Base-by-base conservation (phyloP, 2,113 vertebrate genomes). In the Ptyas mucosa region DNA sequence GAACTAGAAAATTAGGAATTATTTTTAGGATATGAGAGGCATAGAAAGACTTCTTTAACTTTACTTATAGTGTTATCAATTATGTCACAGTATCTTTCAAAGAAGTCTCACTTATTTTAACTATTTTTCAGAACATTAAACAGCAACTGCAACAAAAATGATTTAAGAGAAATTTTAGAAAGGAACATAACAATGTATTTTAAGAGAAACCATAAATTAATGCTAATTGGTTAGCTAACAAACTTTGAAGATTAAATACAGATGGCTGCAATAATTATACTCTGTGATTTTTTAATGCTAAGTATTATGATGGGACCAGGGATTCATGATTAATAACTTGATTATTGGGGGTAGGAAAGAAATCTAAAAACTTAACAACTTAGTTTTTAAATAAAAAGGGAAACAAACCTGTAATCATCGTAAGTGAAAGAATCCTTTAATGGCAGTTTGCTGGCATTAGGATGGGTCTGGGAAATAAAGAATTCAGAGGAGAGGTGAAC, bases 341-440 rank as follows among this genome's bases (percentile, higher is more conserved):
- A 92, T 92, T 85, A 58, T 93, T 93, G 85, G 51, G 46, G 24
- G 23, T 34, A 69, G n/a, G 46, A 18, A 93, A 20, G 91, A 39
- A 75, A 52, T 81, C 61, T 89, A 87, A 93, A 88, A 69, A 81
- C 4, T 91, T 88, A 91, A 55, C 3, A 57, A 58, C 87, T 81
- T 88, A 93, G n/a, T 91, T 12, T 51, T 93, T 81, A 91, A 23
- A 24, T 54, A 87, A 57, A 23, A 6, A 94, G 52, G 58, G 58
- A 95, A 94, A 98, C 99, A 96, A 95, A 99, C 99, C 99, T 99
- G 99, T 99, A 99, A 98, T 99, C 99, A 3, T 99, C 99, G 46
- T 98, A 99, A 89, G 99, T 99, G 98, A 99, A 99, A 96, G 98
- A 98, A 96, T 99, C 99, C 98, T 99, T 99, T 97, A 99, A 97